Percentiles rank a stretch among this genome's conserved stretches.
These are phyloP conservation scores for Cotesia vestalis DNA, from an alignment of 1,140 invertebrate genomes.

Conservation along the genomic window DNA sequence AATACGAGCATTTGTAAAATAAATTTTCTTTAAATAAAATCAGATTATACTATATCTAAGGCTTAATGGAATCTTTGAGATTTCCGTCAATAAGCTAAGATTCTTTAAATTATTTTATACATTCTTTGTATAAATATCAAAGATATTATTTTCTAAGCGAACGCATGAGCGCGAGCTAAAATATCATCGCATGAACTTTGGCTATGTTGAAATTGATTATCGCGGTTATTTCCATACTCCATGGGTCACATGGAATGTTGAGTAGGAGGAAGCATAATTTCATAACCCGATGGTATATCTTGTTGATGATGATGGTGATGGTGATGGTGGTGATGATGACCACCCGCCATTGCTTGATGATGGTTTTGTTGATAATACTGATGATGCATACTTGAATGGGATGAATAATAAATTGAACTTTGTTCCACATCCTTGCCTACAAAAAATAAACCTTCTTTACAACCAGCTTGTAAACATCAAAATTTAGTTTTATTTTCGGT, in stretches of 20 bases:
- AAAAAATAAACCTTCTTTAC: conserved; percentile 31
- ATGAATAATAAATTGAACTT: conserved; percentile 59
- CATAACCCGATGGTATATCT: conserved; percentile 58
- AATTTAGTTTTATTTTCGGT: conserved; percentile 4
- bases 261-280: conserved; percentile 60
- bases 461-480: not conserved
- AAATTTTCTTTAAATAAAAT: no score
- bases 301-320: conserved; percentile 60
- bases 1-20: no score
- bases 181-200: conserved; percentile 44
- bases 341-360: conserved; percentile 58
- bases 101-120: no score
- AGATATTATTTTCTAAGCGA: conserved; percentile 41
- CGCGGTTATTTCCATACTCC: conserved; percentile 45
- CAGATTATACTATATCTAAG: no score
- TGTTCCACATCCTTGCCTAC: conserved; percentile 61
- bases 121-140: no score
- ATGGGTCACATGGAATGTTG: conserved; percentile 63
- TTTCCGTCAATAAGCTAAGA: no score
- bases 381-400: conserved; percentile 61
- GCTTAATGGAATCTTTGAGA: no score
- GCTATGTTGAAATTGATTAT: conserved; percentile 39
- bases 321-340: conserved; percentile 53
- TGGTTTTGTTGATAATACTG: conserved; percentile 63
- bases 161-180: conserved; percentile 47